A percentile compares a stretch with the other conserved stretches of the same genome.
These are phyloP conservation scores for Drosophila serrata DNA, from an alignment of 1,140 invertebrate genomes.

Conservation along the genomic window DNA sequence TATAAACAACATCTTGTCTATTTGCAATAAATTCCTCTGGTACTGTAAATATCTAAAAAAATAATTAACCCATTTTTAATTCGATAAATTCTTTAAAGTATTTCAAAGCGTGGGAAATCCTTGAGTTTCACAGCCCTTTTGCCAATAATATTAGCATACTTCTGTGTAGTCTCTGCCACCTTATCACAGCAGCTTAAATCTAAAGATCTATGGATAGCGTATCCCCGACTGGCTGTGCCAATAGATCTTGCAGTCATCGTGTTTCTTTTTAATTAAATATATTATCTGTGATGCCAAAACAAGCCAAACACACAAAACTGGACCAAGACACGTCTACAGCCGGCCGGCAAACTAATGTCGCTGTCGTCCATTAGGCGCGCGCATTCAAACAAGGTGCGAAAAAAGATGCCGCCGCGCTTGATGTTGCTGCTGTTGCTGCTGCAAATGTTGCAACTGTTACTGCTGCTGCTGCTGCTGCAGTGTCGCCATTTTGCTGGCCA, in stretches of 20 bases:
- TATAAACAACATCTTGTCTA: too few relatives aligned
- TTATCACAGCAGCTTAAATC: not conserved
- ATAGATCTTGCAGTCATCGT: slow-evolving; percentile 34
- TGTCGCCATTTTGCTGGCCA: slow-evolving; percentile 48
- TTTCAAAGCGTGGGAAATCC: slow-evolving; percentile 6
- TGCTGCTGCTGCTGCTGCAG: slow-evolving; percentile 25
- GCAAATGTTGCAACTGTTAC: slow-evolving; percentile 19
- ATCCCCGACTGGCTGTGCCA: slow-evolving; percentile 22
- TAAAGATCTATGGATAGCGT: slow-evolving; percentile 20
- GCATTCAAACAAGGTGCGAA: slow-evolving; percentile 83
- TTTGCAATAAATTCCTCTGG: not conserved
- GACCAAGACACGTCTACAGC: slow-evolving; percentile 46
- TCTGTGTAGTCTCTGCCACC: slow-evolving; percentile 4
- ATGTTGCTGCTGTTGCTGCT: slow-evolving; percentile 46
- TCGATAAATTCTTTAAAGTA: not conserved
- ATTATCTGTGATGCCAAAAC: slow-evolving; percentile 55
- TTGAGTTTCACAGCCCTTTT: not conserved
- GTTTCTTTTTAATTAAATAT: slow-evolving; percentile 72
- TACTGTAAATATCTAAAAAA: not conserved
- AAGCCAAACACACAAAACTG: slow-evolving; percentile 45
- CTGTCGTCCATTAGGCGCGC: slow-evolving; percentile 78
- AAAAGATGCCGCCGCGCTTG: slow-evolving; percentile 78
- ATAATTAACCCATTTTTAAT: not conserved
- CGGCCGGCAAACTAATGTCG: slow-evolving; percentile 72
- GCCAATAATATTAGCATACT: slow-evolving; percentile 9